Conservation (phyloP, 53 echinoderm and acorn worm genomes). For the Henricia sp. region DNA sequence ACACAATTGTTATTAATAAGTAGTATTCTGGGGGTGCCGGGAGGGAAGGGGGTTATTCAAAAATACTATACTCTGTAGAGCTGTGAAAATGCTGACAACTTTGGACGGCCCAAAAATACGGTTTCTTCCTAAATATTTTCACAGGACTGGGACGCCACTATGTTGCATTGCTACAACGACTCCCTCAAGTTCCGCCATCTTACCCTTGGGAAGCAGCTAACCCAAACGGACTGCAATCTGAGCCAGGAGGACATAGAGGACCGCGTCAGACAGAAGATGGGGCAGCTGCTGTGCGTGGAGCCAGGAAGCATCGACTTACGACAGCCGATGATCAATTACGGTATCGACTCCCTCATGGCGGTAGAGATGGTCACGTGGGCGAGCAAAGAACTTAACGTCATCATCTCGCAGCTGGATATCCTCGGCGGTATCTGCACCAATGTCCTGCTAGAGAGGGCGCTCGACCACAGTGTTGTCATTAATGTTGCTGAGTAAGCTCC, state of each 20-base stretch:
- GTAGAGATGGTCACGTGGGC: constrained; percentile 95
- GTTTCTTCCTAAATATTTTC: background rate
- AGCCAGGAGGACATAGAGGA: background rate
- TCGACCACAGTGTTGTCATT: too few species aligned
- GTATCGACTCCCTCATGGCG: constrained; percentile 92
- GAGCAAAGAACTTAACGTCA: constrained; percentile 70
- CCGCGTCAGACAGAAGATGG: constrained; percentile 67
- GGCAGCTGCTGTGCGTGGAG: constrained; percentile 71
- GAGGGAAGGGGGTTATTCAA: background rate
- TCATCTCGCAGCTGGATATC: constrained; percentile 88
- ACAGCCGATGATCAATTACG: constrained; percentile 91
- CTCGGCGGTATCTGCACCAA: constrained; percentile 84
- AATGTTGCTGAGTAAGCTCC: too few species aligned
- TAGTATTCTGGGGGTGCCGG: background rate
- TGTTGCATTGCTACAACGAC: constrained; percentile 60
- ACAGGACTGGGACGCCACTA: constrained; percentile 75
- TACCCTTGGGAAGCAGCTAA: background rate
- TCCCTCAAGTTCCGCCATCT: constrained; percentile 78
- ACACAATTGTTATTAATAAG: too few species aligned
- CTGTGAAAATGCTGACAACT: background rate
- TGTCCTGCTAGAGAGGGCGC: constrained; percentile 71
- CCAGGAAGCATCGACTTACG: constrained; percentile 76
- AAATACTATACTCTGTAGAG: background rate
- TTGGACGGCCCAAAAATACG: background rate
- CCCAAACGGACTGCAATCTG: background rate